These are phyloP conservation scores for Pipistrellus pipistrellus DNA, from an alignment of 2,797 vertebrate species.

Conservation along the genomic window DNA sequence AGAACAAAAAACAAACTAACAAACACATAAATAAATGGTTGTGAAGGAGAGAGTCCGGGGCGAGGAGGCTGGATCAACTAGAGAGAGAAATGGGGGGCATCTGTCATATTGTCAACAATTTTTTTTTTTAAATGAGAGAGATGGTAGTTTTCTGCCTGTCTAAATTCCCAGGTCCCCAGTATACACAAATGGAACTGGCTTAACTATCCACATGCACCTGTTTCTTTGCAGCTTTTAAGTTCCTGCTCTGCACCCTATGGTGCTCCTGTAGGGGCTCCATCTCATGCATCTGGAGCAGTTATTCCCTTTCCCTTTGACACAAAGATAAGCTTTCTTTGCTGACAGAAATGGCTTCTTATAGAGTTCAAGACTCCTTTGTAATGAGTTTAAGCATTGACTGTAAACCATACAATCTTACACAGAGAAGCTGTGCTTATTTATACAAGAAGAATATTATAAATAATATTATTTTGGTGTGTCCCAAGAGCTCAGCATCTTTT, in stretches of 20 bases:
- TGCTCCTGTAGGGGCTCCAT: accelerated
- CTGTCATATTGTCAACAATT: not conserved
- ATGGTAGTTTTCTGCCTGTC: not conserved
- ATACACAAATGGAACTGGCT: not conserved
- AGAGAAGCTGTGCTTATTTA: slow-evolving; percentile 2
- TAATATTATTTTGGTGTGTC: not conserved
- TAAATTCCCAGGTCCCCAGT: not conserved
- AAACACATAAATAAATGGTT: not conserved
- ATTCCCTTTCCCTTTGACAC: not conserved
- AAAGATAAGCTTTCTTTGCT: not conserved
- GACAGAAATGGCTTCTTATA: slow-evolving; percentile 22
- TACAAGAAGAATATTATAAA: slow-evolving; percentile 25
- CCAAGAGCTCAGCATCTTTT: not conserved
- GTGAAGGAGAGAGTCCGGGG: not conserved
- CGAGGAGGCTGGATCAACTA: too few species aligned
- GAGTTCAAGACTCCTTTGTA: not conserved
- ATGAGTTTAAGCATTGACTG: slow-evolving; percentile 15
- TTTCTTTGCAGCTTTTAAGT: not conserved
- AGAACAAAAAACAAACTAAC: not conserved
- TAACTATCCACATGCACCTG: accelerated
- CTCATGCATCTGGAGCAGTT: not conserved
- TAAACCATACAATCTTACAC: slow-evolving; percentile 2
- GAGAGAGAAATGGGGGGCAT: too few species aligned
- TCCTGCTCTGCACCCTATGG: not conserved
- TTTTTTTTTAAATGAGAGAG: not conserved